phyloP scores from a whole-genome alignment of 1,140 invertebrate genomes.

The Saccostrea glomerata region DNA sequence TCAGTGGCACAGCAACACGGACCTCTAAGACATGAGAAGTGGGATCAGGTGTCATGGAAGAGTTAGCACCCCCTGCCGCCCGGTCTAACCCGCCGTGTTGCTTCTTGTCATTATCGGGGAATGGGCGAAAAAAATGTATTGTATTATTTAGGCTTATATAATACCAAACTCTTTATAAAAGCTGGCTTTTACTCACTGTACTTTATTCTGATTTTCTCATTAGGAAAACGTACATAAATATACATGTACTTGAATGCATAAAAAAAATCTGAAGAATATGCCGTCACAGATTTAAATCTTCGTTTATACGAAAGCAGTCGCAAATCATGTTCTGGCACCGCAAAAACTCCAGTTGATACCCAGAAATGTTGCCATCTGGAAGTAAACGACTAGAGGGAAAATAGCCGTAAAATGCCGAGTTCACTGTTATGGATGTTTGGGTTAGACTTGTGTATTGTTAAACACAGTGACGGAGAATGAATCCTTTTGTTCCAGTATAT shows the following conservation, averaged over 20 bases:
- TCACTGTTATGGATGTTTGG: constrained; percentile 13
- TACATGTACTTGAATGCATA: background rate
- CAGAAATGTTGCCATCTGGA: constrained; percentile 21
- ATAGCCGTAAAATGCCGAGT: constrained; percentile 27
- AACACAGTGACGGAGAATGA: background rate
- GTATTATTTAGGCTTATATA: too few relatives aligned
- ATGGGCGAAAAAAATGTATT: too few relatives aligned
- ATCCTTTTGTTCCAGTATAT: constrained; percentile 19
- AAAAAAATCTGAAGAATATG: background rate
- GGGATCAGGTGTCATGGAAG: too few relatives aligned
- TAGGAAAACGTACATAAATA: background rate
- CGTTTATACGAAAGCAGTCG: background rate
- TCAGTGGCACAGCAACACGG: too few relatives aligned
- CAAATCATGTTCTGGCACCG: background rate
- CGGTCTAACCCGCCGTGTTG: too few relatives aligned
- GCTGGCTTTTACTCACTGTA: background rate
- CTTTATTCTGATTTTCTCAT: background rate
- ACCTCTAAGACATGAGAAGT: too few relatives aligned
- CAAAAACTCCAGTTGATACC: background rate
- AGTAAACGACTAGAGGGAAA: background rate
- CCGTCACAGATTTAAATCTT: background rate
- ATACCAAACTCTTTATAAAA: background rate
- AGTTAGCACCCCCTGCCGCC: too few relatives aligned
- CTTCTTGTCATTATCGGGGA: too few relatives aligned
- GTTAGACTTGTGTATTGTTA: constrained; percentile 36